Base-by-base conservation (phyloP, 1,140 invertebrate genomes). In the Brachionus sp. region DNA sequence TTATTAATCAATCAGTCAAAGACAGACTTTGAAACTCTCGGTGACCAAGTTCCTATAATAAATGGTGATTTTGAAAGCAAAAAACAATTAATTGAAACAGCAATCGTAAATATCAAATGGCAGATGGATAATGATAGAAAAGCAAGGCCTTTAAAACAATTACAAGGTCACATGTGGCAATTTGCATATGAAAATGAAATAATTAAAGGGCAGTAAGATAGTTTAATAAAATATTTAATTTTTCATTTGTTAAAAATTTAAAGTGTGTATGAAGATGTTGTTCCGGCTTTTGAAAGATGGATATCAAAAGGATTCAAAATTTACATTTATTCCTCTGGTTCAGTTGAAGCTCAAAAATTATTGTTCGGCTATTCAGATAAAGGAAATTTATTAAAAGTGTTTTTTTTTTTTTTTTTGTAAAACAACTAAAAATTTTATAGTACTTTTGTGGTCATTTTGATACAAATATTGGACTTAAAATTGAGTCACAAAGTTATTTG, bases 321-420 rank as follows among this genome's bases (percentile, higher is more conserved):
- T 42, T 95, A 93, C 85, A 92, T 97, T 68, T 98, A 95, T 86
- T 97, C 95, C 0, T 96, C 95, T 75, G 96, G 95, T 62, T 96
- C 94, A 85, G 92, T 95, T 0, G 92, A 93, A 86, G 94, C 95
- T 42, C 96, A 98, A 88, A 94, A 95, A 87, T 90, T 96, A 9
- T 90, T 97, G 3, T 96, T 97, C 88, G 90, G 90, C 0, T 89
- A 96, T 87, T 92, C 94, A 19, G 88, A 89, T 35, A 89, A 92
- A 57, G 95, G 95, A 13, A 92, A 97, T 89, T 86, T 97, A 83
- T 88, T 90, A 25, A 88, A 91, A 87, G 92, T 93, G 89, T 88
- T 39, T 84, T n/a, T 29, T 46, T 66, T 70, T 44, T 5, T 9
- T n/a, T 42, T 16, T 46, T 42, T 39, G 12, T 29, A 16, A 29